These are phyloP conservation scores for Typhlomys cinereus DNA, from an alignment of 2,113 vertebrate species.

Conservation along the genomic window DNA sequence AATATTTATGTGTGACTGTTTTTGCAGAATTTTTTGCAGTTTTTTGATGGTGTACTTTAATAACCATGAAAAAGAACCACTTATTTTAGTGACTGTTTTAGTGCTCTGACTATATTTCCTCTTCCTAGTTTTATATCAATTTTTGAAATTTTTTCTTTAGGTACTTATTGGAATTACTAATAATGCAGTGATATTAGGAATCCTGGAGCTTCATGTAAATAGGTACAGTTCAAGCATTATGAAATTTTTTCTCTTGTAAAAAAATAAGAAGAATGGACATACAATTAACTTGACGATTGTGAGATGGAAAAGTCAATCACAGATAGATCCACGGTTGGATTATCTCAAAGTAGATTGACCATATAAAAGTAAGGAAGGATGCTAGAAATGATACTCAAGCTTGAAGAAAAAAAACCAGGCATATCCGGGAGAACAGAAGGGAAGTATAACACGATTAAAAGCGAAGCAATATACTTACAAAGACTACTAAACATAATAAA, in stretches of 20 bases:
- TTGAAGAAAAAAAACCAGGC: too few relatives aligned
- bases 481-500: too few relatives aligned
- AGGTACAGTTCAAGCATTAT: neutral
- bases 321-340: neutral
- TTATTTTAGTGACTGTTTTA: neutral
- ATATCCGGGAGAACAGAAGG: too few relatives aligned
- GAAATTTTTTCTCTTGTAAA: neutral
- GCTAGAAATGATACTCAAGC: too few relatives aligned
- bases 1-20: neutral
- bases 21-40: neutral
- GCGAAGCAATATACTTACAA: too few relatives aligned
- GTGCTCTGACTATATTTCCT: neutral
- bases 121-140: neutral
- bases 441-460: too few relatives aligned
- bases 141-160: slow-evolving; percentile 27
- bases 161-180: neutral
- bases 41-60: neutral
- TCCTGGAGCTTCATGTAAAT: neutral
- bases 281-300: neutral
- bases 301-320: neutral
- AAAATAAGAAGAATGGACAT: neutral
- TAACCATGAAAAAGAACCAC: neutral
- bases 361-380: too few relatives aligned
- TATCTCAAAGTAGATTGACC: neutral
- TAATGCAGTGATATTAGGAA: neutral